These are phyloP conservation scores for Enteromius unitaeniatus DNA, from an alignment of 2,797 vertebrate genomes.

Conservation along the genomic window DNA sequence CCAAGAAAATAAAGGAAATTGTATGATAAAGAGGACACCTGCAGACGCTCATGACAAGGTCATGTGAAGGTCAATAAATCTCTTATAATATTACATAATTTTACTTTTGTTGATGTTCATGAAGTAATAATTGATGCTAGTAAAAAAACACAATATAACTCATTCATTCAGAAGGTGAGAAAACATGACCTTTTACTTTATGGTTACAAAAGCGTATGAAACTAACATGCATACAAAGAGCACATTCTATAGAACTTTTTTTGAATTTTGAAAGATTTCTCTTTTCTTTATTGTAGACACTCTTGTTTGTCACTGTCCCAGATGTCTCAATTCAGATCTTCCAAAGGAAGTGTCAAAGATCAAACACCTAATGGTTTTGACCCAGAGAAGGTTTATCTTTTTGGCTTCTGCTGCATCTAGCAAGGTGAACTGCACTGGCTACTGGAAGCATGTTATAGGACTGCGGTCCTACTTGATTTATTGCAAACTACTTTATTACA, in stretches of 20 bases:
- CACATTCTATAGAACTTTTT: neutral
- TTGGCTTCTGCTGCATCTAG: slow-evolving; percentile 10
- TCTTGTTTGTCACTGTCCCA: neutral
- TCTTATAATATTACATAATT: neutral
- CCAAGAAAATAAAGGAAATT: neutral
- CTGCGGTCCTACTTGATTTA: slow-evolving; percentile 43
- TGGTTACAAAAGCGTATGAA: neutral
- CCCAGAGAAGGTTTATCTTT: neutral
- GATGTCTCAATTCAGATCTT: slow-evolving; percentile 30
- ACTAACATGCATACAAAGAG: neutral
- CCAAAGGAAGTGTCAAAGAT: slow-evolving; percentile 20
- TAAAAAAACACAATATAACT: neutral
- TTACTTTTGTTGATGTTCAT: neutral
- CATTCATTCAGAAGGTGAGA: neutral
- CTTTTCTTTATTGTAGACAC: neutral
- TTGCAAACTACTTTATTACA: slow-evolving; percentile 40
- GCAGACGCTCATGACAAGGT: neutral
- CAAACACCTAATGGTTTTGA: slow-evolving; percentile 19
- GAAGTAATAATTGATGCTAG: neutral
- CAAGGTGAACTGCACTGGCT: slow-evolving; percentile 39
- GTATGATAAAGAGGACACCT: neutral
- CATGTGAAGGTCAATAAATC: neutral
- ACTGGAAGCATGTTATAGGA: slow-evolving; percentile 14
- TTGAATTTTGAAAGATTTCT: neutral
- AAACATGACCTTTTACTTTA: neutral